phyloP scores from a whole-genome alignment of 2,888 invertebrate genomes.

The Tetranychus truncatus region DNA sequence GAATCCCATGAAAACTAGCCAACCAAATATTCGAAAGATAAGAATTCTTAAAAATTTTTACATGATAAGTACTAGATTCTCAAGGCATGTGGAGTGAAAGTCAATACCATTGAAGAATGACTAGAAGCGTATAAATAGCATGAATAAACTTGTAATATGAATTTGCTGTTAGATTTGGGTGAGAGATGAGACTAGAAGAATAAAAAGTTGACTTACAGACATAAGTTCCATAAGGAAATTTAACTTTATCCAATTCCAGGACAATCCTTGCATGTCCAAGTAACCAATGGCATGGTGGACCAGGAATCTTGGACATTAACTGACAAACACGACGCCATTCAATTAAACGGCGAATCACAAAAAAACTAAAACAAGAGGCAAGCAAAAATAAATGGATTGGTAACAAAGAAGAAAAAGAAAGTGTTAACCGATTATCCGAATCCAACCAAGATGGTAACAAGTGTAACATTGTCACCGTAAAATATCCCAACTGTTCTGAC shows the following conservation, averaged over 20 bases:
- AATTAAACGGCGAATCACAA: background rate
- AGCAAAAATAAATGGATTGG: background rate
- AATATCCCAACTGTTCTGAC: background rate
- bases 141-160: too few relatives aligned
- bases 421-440: background rate
- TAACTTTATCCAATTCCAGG: slow-evolving; percentile 16
- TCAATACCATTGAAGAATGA: too few relatives aligned
- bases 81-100: too few relatives aligned
- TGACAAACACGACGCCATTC: background rate
- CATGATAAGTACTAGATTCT: too few relatives aligned
- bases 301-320: slow-evolving; percentile 10
- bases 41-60: too few relatives aligned
- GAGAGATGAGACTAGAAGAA: too few relatives aligned
- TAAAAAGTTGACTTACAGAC: slow-evolving; percentile 15
- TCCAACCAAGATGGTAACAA: background rate
- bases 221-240: slow-evolving; percentile 22
- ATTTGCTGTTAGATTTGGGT: too few relatives aligned
- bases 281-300: slow-evolving; percentile 11
- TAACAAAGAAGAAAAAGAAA: background rate
- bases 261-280: slow-evolving; percentile 20
- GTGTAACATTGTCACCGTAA: background rate
- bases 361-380: background rate
- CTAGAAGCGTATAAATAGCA: too few relatives aligned
- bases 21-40: too few relatives aligned
- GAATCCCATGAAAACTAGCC: too few relatives aligned